Evolutionary conservation across 2,888 invertebrate genomes (phyloP), one percentile per base, ranked within the genome.

Genomic region (Vandiemenella viatica): DNA sequence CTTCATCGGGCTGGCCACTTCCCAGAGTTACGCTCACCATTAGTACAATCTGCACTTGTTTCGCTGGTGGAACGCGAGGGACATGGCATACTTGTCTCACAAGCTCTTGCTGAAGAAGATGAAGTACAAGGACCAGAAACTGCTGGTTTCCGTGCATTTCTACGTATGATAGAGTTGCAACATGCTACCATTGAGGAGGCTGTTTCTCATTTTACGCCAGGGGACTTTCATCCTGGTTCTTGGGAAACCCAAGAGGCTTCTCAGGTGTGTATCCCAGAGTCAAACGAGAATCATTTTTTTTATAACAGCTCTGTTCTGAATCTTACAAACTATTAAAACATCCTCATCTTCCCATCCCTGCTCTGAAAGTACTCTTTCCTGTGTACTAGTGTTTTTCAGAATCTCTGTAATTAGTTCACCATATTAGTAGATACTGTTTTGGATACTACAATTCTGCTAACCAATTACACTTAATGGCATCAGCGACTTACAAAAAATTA

Each of bases 31-130:
- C 76, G 80, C 60, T 79, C 82, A 13, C 86, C 88, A 1, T 81
- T 85, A 61, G 83, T 87, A 1, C 89, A 89, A 65, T 83, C 84
- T 22, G 88, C 89, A 8, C 67, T 89, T 59, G 87, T 89, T 7
- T 81, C 84, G 58, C 72, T 89, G 45, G 87, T 89, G 1, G 89
- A 89, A 65, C 73, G 88, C 21, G 80, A 84, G 64, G 88, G 89
- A 1, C 80, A 86, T 58, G 83, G 84, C 1, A 76, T 85, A 1
- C 67, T 89, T 19, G 86, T 89, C 50, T 79, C 85, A 0, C 82
- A 87, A 65, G 83, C 88, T 45, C 70, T 88, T 45, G 82, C 83
- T 0, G 85, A 87, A 67, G 86, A 86, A 63, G 85, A 85, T 62
- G 86, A 87, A 63, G 78, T 79, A 49, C 68, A 79, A 18, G 72